Base-by-base conservation (phyloP, 2,888 invertebrate species). In the Subacronicta megacephala region DNA sequence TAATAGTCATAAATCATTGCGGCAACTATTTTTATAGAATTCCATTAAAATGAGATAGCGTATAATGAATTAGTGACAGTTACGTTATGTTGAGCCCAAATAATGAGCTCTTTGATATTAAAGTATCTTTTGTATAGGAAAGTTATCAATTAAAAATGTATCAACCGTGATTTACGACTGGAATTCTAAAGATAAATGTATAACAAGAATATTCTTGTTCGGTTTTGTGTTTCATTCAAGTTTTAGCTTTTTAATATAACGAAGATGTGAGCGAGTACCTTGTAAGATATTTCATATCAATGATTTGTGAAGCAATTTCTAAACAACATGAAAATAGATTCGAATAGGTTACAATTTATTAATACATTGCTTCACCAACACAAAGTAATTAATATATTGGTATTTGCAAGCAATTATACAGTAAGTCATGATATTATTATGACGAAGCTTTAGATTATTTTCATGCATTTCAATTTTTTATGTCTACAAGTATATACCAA, bases 1-100 rank as follows among this genome's bases (percentile, higher is more conserved):
- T 90, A 90, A 88, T 74, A 77, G 63, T 77, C 81, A 90, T 92
- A 91, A 92, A 87, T 87, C 84, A 86, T 76, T 44, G 71, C 63
- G 58, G 71, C 53, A 75, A 78, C 70, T 60, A 75, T 77, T 83
- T 81, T 84, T 85, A 83, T 80, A 72, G 74, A 81, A 80, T 78
- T 81, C 84, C 86, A 85, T 86, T 88, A 85, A 81, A 80, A 70
- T 67, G 54, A 79, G 84, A 86, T 87, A 84, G 74, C 75, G 65
- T 53, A 65, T 77, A 85, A 84, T 85, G 80, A 84, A 82, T 82
- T 80, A 81, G 76, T 79, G 77, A 78, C 78, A 77, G 73, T 68
- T 68, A 65, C 57, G 65, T 68, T 65, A 58, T 63, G 71, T 62
- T 60, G 57, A 38, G 36, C 40, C 63, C 52, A 41, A 62, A 63